Evolutionary conservation across 2,888 invertebrate species (phyloP).

Genomic region (Meliscaeva auricollis): DNA sequence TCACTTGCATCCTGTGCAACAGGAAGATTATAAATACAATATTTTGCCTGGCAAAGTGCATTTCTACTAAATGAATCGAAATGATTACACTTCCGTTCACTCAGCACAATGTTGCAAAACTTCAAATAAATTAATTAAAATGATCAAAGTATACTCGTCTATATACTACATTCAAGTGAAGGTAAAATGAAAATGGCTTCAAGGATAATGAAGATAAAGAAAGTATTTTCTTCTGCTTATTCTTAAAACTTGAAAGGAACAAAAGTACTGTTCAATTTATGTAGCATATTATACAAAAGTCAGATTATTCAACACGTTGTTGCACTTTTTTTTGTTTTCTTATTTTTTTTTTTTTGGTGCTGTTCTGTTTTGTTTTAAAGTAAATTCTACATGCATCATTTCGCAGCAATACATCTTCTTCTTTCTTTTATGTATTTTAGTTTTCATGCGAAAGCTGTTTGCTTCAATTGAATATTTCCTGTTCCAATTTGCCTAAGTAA

Average conservation of each 20-base stretch:
- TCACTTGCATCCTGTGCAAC: not conserved
- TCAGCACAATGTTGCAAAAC: slow-evolving; percentile 24
- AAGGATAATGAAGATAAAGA: slow-evolving; percentile 8
- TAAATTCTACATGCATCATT: slow-evolving; percentile 20
- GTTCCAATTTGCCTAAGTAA: slow-evolving; percentile 74
- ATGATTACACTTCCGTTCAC: slow-evolving; percentile 42
- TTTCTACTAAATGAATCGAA: slow-evolving; percentile 37
- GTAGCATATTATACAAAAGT: slow-evolving; percentile 9
- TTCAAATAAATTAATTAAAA: slow-evolving; percentile 55
- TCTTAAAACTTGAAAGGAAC: not conserved
- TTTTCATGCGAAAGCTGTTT: slow-evolving; percentile 6
- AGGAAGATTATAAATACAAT: not conserved
- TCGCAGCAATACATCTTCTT: not conserved
- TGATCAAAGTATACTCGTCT: not conserved
- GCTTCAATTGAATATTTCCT: slow-evolving; percentile 63
- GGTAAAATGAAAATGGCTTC: slow-evolving; percentile 10
- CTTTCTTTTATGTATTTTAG: not conserved
- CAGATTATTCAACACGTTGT: slow-evolving; percentile 29
- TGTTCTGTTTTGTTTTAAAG: not conserved
- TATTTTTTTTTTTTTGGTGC: not conserved
- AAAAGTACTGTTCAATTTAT: slow-evolving; percentile 1
- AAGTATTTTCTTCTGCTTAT: not conserved
- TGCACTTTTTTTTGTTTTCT: not conserved
- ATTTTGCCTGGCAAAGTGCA: slow-evolving; percentile 14
- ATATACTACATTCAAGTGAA: not conserved